Conservation (phyloP, 2,113 vertebrate genomes). For the Mesocricetus auratus region DNA sequence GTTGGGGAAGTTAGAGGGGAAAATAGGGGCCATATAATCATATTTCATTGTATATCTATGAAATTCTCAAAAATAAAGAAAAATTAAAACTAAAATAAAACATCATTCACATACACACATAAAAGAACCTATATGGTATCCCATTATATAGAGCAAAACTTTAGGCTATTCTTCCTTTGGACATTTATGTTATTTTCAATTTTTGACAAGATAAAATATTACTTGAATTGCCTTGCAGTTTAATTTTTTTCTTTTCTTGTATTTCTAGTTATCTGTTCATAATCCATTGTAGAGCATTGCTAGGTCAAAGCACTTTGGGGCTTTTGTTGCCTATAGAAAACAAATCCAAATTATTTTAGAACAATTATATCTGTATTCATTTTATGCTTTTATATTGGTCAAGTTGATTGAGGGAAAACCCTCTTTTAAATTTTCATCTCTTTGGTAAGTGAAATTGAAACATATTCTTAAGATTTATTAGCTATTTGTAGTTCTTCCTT, state of each 20-base stretch:
- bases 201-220: constrained; percentile 38
- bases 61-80: not conserved
- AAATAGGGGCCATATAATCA: not conserved
- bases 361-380: not conserved
- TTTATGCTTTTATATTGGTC: constrained; percentile 20
- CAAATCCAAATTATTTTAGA: not conserved
- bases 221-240: not conserved
- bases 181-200: constrained; percentile 22
- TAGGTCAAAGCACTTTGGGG: not conserved
- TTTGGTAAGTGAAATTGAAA: constrained; percentile 44
- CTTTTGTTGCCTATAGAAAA: not conserved
- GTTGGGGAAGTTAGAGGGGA: not conserved
- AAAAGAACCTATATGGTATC: not conserved
- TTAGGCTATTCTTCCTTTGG: not conserved
- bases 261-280: constrained; percentile 31
- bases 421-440: not conserved
- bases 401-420: constrained; percentile 5
- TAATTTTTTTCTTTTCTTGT: not conserved
- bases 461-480: not conserved
- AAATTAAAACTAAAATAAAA: not conserved
- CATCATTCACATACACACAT: not conserved
- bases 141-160: not conserved
- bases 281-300: constrained; percentile 5
- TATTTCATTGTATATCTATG: not conserved
- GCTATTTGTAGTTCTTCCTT: constrained; percentile 32